Percentiles rank a stretch among this genome's conserved stretches.
Conservation (phyloP, 1,140 invertebrate genomes). For the Heliconius melpomene region DNA sequence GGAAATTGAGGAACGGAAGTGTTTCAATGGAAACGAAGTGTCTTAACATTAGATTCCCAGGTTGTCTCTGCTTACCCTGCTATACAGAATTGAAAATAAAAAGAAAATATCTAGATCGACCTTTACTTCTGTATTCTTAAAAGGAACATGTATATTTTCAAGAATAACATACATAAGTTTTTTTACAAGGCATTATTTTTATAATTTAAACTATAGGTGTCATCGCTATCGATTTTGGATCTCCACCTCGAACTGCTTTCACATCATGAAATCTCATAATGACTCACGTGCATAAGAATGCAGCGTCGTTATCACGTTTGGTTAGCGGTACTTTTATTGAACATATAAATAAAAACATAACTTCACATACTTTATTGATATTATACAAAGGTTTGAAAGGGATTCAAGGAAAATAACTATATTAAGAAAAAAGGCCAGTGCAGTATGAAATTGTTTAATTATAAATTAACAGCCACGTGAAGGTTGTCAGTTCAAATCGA, state of each 20-base stretch:
- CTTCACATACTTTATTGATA: background rate
- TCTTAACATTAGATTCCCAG: no score
- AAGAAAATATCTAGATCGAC: background rate
- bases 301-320: slow-evolving; percentile 38
- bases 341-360: slow-evolving; percentile 13
- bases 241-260: slow-evolving; percentile 33
- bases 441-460: background rate
- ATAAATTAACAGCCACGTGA: background rate
- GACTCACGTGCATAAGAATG: slow-evolving; percentile 39
- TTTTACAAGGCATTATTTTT: background rate
- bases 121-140: background rate
- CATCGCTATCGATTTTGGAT: slow-evolving; percentile 24
- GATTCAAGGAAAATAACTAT: background rate
- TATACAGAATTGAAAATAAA: no score
- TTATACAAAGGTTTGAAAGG: background rate
- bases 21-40: no score
- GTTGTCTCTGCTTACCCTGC: no score
- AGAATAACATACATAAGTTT: background rate
- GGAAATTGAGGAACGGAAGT: no score
- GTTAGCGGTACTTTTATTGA: slow-evolving; percentile 37
- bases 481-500: background rate
- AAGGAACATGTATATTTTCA: background rate
- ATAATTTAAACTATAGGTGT: background rate
- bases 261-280: slow-evolving; percentile 37
- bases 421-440: background rate